Evolutionary conservation across 1,140 invertebrate species (phyloP), one percentile per base, ranked within the genome.

Genomic region (Drosophila carrolli): DNA sequence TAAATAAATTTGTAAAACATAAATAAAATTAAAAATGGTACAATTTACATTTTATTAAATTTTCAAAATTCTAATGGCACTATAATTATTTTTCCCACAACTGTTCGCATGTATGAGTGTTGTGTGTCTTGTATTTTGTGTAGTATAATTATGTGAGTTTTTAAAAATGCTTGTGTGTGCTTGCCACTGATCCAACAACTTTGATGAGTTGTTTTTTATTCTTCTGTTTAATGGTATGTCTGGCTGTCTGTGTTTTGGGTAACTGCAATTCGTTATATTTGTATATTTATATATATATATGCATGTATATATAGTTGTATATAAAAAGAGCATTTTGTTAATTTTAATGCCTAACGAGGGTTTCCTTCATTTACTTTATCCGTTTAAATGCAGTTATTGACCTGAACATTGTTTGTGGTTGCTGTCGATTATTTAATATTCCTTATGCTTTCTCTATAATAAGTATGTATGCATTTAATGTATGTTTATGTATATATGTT

Each of bases 381-480:
- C 71, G 57, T 75, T 89, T 89, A 89, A 89, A 89, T 89, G 84
- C 84, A 89, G 77, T 89, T 89, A 68, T 89, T 89, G 84, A 89
- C 84, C 84, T 89, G 84, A 89, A 89, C 84, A 81, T 81, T 80
- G 57, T 78, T 66, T 74, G 66, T 61, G 55, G 59, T 54, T 54
- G 54, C 43, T 59, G 71, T 53, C 41, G 59, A 59, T 79, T 67
- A 56, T 63, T 79, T 67, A 51, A 54, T 60, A 72, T 62, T 71
- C 43, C 51, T 71, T 70, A 57, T 23, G 43, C 53, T 70, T 40
- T 29, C 63, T 68, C 43, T 72, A 46, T 72, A 70, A 50, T 68
- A 68, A 56, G 44, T 68, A 70, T 72, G 37, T 74, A 40, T 68
- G 53, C 72, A 57, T 60, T 44, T 78, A 60, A 55, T 75, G 41